phyloP scores from a whole-genome alignment of 2,888 invertebrate species.

The Orthosia gothica region DNA sequence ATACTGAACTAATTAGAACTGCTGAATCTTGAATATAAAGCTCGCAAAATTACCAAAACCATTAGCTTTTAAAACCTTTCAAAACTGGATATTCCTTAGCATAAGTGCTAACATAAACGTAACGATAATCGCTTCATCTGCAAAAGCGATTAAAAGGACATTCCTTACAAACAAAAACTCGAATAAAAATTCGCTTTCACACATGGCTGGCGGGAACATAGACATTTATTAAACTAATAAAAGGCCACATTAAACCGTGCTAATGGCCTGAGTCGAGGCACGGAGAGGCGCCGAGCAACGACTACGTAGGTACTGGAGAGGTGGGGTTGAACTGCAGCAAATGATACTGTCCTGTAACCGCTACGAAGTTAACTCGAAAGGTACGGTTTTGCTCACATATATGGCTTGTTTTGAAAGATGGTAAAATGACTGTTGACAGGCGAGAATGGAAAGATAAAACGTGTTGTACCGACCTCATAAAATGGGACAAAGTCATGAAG shows the following conservation, averaged over 20 bases:
- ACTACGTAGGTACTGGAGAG: conserved; percentile 30
- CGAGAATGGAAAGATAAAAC: no score
- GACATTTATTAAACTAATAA: conserved; percentile 65
- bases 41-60: conserved; percentile 23
- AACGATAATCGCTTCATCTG: conserved; percentile 59
- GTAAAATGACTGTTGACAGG: no score
- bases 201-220: no score
- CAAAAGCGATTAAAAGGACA: conserved; percentile 24
- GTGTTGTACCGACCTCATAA: no score
- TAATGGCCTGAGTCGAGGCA: conserved; percentile 63
- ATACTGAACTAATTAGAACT: conserved; percentile 6
- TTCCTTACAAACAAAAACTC: no score
- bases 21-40: conserved; percentile 10
- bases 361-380: conserved; percentile 30
- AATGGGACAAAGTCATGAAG: no score
- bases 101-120: conserved; percentile 43
- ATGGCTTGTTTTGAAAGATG: no score
- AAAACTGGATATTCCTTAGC: conserved; percentile 32
- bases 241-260: conserved; percentile 68
- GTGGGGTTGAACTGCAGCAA: conserved; percentile 63
- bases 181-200: no score
- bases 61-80: conserved; percentile 36
- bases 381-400: not conserved
- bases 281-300: conserved; percentile 30
- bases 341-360: conserved; percentile 43